phyloP scores from a whole-genome alignment of 2,797 vertebrate species.

The Leucoraja ocellata region DNA sequence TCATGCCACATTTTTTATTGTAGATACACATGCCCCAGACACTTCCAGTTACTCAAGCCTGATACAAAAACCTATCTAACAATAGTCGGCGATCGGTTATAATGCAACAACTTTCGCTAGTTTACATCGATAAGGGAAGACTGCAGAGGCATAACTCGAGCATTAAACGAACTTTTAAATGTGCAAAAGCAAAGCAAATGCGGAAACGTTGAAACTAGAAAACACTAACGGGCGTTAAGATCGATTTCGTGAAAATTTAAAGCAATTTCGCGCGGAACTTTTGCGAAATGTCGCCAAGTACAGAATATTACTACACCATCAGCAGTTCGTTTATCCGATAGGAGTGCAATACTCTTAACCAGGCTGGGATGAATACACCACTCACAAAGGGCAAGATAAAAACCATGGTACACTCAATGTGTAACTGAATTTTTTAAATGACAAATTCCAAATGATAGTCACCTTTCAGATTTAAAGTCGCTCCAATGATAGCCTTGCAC shows the following conservation, averaged over 20 bases:
- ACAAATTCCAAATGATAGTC: not conserved
- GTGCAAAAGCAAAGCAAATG: not conserved
- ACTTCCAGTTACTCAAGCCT: not conserved
- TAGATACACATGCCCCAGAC: not conserved
- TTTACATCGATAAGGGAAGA: not conserved
- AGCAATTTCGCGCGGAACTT: not conserved
- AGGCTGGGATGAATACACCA: not conserved
- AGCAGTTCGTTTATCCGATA: not conserved
- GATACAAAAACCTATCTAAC: too few relatives aligned
- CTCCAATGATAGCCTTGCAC: not conserved
- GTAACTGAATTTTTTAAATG: not conserved
- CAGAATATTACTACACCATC: not conserved
- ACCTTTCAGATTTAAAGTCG: conserved; percentile 1
- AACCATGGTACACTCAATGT: not conserved
- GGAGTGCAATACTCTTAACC: not conserved
- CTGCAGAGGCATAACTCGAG: not conserved
- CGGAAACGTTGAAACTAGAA: too few relatives aligned
- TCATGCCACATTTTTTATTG: not conserved
- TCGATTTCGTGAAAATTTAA: not conserved
- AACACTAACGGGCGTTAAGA: not conserved
- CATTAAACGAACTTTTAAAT: not conserved
- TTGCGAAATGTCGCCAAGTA: not conserved
- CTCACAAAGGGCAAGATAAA: not conserved
- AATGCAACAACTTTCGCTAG: not conserved
- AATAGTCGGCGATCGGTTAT: not conserved